Base-by-base conservation (phyloP, 2,888 invertebrate species). In the Calameuta pallipes region DNA sequence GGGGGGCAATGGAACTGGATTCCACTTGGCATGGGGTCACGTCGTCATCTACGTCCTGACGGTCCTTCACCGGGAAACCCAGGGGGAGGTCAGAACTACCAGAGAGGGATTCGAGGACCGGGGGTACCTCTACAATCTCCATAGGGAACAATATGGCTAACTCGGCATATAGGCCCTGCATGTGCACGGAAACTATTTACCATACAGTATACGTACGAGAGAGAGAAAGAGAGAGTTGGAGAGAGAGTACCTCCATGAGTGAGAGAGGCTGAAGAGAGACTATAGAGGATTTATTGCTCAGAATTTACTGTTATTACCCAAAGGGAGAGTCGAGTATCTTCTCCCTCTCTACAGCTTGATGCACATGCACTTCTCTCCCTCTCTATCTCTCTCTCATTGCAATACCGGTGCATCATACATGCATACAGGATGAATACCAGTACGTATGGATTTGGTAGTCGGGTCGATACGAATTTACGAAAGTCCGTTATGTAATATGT, bases 281-380 rank as follows among this genome's bases (percentile, higher is more conserved):
- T 80, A 82, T 87, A 85, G 87, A 89, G 75, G 88, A 90, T 90
- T 90, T 90, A 90, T 90, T 88, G 87, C 89, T 83, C 80, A 86
- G 89, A 87, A 91, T 90, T 90, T 90, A 90, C 90, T 90, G 90
- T 90, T 91, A 91, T 90, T 90, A 90, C 89, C 88, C 86, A 83
- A 84, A 86, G 87, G 89, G 87, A 79, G 79, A 78, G 31, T 41
- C 15, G 15, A 6, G 15, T 41, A 15, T 41, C 41, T 41, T 41
- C 6, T 41, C 41, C 4, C 41, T 41, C 41, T 41, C 41, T 41
- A 15, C 4, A 15, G 15, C 41, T 41, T 41, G 2, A 41, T 84
- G 84, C 83, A 85, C 83, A 80, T 80, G 82, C 78, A 85, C 82
- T 84, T 81, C 36, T 13, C 33, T 23, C 23, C 13, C 31, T 31